A percentile compares a stretch with the other conserved stretches of the same genome.
phyloP scores from a whole-genome alignment of 1,140 invertebrate genomes.

The Leptopilina clavipes region DNA sequence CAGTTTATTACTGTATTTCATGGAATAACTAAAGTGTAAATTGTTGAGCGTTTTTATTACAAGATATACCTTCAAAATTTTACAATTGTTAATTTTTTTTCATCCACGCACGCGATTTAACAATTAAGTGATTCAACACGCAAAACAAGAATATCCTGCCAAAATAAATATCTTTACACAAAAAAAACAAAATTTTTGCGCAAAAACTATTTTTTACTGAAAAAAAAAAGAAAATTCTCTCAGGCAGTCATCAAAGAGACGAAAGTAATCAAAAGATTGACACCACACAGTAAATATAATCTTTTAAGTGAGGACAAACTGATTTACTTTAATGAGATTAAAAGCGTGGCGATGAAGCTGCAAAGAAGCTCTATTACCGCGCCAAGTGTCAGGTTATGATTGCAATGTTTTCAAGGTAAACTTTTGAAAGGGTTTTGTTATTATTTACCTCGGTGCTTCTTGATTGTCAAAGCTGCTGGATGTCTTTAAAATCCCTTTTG shows the following conservation, averaged over 20 bases:
- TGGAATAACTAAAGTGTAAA: background rate
- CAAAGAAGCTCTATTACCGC: background rate
- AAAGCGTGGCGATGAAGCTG: conserved; percentile 1
- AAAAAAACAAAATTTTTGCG: background rate
- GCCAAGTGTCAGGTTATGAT: conserved; percentile 28
- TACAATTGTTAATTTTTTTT: conserved; percentile 8
- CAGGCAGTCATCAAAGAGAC: too few species aligned
- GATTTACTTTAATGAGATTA: conserved; percentile 15
- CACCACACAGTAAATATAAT: background rate
- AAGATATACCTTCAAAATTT: background rate
- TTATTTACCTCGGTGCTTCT: conserved; percentile 75
- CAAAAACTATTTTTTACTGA: background rate
- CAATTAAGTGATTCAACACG: background rate
- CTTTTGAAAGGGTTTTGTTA: conserved; percentile 5
- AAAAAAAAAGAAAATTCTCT: background rate
- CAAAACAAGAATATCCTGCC: background rate
- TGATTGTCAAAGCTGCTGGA: conserved; percentile 90
- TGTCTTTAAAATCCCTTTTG: conserved; percentile 94
- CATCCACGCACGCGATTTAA: background rate
- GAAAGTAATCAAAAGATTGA: background rate
- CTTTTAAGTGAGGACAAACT: background rate
- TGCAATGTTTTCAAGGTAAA: background rate
- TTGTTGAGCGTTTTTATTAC: conserved; percentile 1
- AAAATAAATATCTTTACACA: background rate
- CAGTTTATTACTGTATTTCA: background rate